Conservation (phyloP, 2,113 vertebrate species). For the Telmatochromis sp. region DNA sequence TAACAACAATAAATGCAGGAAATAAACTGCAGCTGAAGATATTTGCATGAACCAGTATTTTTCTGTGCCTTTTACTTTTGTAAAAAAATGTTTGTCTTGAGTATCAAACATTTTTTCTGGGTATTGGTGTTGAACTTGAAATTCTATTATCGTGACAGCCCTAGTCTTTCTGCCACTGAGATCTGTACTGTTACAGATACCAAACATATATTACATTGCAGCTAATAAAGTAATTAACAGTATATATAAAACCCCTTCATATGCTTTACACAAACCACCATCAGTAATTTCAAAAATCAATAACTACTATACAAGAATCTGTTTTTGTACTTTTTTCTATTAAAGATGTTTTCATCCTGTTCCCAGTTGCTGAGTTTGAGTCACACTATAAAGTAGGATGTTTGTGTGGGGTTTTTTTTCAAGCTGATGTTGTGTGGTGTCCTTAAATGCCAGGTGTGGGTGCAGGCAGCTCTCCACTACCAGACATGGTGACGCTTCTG, state of each 20-base stretch:
- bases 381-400: background rate
- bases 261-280: background rate
- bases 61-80: background rate
- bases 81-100: background rate
- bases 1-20: background rate
- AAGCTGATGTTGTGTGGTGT: background rate
- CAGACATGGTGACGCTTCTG: constrained; percentile 8
- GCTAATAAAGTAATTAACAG: background rate
- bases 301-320: background rate
- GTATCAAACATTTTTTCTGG: background rate
- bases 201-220: background rate
- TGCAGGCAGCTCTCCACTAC: background rate
- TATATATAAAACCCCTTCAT: background rate
- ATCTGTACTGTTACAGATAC: background rate
- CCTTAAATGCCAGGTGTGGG: constrained; percentile 16
- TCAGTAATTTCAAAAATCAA: background rate
- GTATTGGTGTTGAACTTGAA: background rate
- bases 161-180: background rate
- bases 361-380: background rate
- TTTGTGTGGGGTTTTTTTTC: background rate
- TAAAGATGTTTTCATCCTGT: background rate
- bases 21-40: background rate
- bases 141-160: background rate
- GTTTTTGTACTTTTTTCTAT: background rate
- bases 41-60: background rate